Percentiles rank a stretch among this genome's conserved stretches.
Evolutionary conservation across 2,888 invertebrate genomes (phyloP).

Genomic region (Nomada ferruginata): DNA sequence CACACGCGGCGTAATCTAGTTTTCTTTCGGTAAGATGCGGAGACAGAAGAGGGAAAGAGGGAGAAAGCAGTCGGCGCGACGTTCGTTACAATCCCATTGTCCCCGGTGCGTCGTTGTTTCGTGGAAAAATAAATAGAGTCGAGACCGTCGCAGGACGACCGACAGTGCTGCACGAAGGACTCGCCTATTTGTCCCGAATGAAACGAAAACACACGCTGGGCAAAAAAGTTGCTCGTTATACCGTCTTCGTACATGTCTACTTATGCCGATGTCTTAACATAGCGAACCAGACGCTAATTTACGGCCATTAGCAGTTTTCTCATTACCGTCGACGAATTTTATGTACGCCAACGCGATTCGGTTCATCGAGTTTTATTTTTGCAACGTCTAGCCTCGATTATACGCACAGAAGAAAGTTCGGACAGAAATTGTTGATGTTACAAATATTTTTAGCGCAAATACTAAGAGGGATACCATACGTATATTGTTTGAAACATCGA

Average conservation of each 20-base stretch:
- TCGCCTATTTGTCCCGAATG: slow-evolving; percentile 45
- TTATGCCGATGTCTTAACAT: not conserved
- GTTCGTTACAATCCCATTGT: slow-evolving; percentile 46
- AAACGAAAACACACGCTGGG: slow-evolving; percentile 47
- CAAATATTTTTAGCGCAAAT: too few species aligned
- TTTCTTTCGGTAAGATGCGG: slow-evolving; percentile 35
- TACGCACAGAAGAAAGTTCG: too few species aligned
- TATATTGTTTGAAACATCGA: too few species aligned
- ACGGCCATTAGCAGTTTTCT: slow-evolving; percentile 22
- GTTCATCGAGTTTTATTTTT: not conserved
- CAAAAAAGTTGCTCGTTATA: slow-evolving; percentile 41
- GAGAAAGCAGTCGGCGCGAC: slow-evolving; percentile 7
- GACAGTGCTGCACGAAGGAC: slow-evolving; percentile 26
- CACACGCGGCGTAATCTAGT: slow-evolving; percentile 22
- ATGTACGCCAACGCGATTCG: not conserved
- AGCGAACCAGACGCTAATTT: not conserved
- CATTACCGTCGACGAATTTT: slow-evolving; percentile 3
- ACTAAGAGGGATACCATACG: too few species aligned
- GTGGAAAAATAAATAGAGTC: slow-evolving; percentile 49
- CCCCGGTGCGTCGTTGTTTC: slow-evolving; percentile 15
- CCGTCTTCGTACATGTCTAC: not conserved
- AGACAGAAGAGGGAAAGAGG: not conserved
- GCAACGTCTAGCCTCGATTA: not conserved
- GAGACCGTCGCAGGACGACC: slow-evolving; percentile 13
- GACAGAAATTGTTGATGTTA: too few species aligned